Evolutionary conservation across 2,888 invertebrate species (phyloP).

Genomic region (Trichopoda pennipes): DNA sequence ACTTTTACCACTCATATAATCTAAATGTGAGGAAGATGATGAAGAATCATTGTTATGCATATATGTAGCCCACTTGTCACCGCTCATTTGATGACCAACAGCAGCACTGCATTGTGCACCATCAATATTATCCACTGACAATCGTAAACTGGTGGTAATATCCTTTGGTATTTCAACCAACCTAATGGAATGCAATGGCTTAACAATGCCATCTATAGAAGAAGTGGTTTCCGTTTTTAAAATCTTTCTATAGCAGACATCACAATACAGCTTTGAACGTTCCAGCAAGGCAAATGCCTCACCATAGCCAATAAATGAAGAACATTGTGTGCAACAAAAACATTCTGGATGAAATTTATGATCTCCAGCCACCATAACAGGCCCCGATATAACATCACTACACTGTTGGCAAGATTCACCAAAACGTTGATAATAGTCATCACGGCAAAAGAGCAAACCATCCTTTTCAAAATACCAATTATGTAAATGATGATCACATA

Average conservation of each 20-base stretch:
- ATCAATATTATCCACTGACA: slow-evolving; percentile 78
- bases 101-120: slow-evolving; percentile 65
- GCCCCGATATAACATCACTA: slow-evolving; percentile 85
- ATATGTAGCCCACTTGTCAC: slow-evolving; percentile 56
- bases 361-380: slow-evolving; percentile 96
- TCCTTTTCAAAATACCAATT: slow-evolving; percentile 97
- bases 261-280: slow-evolving; percentile 92
- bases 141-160: slow-evolving; percentile 84
- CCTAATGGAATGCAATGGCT: slow-evolving; percentile 90
- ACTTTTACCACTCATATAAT: slow-evolving; percentile 73
- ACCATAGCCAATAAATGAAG: slow-evolving; percentile 93
- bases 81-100: slow-evolving; percentile 43
- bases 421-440: slow-evolving; percentile 93
- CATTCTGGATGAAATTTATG: slow-evolving; percentile 98
- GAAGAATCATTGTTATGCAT: slow-evolving; percentile 50
- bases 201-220: slow-evolving; percentile 68
- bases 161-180: slow-evolving; percentile 88
- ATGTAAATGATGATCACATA: slow-evolving; percentile 91
- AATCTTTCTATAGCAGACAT: slow-evolving; percentile 86
- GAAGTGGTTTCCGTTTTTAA: slow-evolving; percentile 74
- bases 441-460: slow-evolving; percentile 92
- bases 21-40: slow-evolving; percentile 68
- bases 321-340: slow-evolving; percentile 92
- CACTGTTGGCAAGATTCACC: slow-evolving; percentile 95
- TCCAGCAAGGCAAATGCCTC: slow-evolving; percentile 96